Evolutionary conservation across 1,140 invertebrate species (phyloP).

Genomic region (Philopotamus ludificatus): DNA sequence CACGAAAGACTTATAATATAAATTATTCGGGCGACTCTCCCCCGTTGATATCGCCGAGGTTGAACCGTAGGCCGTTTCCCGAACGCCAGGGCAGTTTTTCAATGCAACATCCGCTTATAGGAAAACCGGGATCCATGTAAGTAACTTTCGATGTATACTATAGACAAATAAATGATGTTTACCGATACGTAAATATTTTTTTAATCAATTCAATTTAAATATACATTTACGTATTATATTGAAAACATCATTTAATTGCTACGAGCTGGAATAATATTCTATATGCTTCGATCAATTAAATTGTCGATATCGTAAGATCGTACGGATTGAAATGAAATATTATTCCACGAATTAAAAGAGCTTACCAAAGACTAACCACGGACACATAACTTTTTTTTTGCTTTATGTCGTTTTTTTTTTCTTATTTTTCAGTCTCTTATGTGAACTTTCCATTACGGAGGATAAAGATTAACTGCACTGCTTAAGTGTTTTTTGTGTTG

Average conservation of each 20-base stretch:
- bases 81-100: constrained; percentile 39
- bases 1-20: constrained; percentile 37
- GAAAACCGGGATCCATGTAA: constrained; percentile 48
- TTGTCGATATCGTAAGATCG: neutral
- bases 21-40: constrained; percentile 31
- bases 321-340: neutral
- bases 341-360: neutral
- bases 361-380: too few species aligned
- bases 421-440: constrained; percentile 55
- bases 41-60: constrained; percentile 44
- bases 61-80: constrained; percentile 41
- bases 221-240: too few species aligned
- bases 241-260: too few species aligned
- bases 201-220: neutral
- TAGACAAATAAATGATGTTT: neutral
- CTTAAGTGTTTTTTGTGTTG: constrained; percentile 32
- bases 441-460: constrained; percentile 55
- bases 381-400: constrained; percentile 1
- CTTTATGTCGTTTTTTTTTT: constrained; percentile 34
- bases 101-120: constrained; percentile 39
- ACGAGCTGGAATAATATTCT: too few species aligned
- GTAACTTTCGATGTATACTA: constrained; percentile 34
- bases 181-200: neutral
- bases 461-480: constrained; percentile 44
- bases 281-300: neutral